A percentile compares a stretch with the other conserved stretches of the same genome.
Evolutionary conservation across 2,797 vertebrate genomes (phyloP).

Genomic region (Nothura maculosa): DNA sequence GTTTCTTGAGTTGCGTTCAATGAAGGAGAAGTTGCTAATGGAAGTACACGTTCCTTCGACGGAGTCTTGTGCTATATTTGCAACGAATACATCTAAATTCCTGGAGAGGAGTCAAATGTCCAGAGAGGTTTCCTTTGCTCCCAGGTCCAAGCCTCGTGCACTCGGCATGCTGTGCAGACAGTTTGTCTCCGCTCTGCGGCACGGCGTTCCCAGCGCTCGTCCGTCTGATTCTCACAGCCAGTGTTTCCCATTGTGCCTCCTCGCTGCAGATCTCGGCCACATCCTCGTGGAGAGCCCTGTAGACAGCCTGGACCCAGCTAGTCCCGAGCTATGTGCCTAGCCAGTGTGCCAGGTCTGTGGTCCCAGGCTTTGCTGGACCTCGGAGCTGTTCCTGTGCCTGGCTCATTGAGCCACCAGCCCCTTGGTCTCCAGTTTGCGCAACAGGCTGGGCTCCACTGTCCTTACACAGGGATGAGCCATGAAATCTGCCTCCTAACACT

Average conservation of each 20-base stretch:
- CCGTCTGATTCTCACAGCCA: conserved; percentile 24
- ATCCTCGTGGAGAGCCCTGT: neutral
- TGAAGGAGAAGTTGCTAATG: neutral
- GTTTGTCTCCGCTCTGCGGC: conserved; percentile 40
- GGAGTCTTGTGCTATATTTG: neutral
- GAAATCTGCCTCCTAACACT: conserved; percentile 18
- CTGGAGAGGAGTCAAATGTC: conserved; percentile 18
- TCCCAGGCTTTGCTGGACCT: neutral
- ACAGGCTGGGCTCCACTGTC: neutral
- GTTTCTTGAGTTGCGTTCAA: neutral
- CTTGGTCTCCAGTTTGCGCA: neutral
- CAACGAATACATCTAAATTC: conserved; percentile 7
- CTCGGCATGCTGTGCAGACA: conserved; percentile 31
- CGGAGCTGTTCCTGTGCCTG: neutral
- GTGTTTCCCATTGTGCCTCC: neutral
- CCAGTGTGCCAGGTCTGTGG: neutral
- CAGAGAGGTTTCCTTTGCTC: conserved; percentile 24
- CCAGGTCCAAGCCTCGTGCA: neutral
- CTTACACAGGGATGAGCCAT: neutral
- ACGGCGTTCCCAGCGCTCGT: neutral
- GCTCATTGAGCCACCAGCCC: fast-evolving
- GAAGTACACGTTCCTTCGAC: neutral
- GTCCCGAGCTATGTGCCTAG: neutral
- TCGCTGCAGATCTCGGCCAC: neutral
- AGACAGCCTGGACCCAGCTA: neutral